phyloP scores from a whole-genome alignment of 2,113 vertebrate genomes.

The Ochotona curzoniae region DNA sequence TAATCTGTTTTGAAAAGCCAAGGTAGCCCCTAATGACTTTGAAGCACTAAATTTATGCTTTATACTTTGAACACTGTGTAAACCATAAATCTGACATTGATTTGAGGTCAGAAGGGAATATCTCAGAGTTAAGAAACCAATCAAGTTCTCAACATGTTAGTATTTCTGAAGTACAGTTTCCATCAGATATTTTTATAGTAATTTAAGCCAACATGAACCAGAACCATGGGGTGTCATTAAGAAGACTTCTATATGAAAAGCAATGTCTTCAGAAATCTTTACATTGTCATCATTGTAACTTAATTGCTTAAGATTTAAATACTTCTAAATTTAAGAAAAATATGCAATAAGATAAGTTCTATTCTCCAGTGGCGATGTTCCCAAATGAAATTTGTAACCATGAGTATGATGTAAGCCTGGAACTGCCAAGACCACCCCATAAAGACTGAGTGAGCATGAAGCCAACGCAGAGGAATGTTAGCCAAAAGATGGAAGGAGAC shows the following conservation, averaged over 20 bases:
- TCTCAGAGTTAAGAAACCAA: conserved; percentile 10
- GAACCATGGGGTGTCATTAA: background rate
- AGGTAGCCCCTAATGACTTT: background rate
- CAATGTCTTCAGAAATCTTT: conserved; percentile 37
- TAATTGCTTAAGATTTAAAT: conserved; percentile 48
- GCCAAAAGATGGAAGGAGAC: background rate
- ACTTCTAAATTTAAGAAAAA: conserved; percentile 36
- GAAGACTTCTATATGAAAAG: background rate
- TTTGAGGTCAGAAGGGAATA: background rate
- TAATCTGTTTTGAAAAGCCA: conserved; percentile 11
- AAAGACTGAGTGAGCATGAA: background rate
- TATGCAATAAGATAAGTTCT: conserved; percentile 27
- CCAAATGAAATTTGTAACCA: conserved; percentile 23
- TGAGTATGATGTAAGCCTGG: background rate
- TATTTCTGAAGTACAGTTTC: background rate
- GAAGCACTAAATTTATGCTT: background rate
- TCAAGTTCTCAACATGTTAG: background rate
- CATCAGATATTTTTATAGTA: background rate
- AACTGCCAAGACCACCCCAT: background rate
- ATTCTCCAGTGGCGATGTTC: conserved; percentile 32
- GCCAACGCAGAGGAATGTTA: background rate
- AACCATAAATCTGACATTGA: conserved; percentile 1
- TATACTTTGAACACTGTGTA: background rate
- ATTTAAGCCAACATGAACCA: background rate
- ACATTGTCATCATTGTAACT: conserved; percentile 28